Base-by-base conservation (phyloP, 2,888 invertebrate genomes). In the Sphaerophoria taeniata region DNA sequence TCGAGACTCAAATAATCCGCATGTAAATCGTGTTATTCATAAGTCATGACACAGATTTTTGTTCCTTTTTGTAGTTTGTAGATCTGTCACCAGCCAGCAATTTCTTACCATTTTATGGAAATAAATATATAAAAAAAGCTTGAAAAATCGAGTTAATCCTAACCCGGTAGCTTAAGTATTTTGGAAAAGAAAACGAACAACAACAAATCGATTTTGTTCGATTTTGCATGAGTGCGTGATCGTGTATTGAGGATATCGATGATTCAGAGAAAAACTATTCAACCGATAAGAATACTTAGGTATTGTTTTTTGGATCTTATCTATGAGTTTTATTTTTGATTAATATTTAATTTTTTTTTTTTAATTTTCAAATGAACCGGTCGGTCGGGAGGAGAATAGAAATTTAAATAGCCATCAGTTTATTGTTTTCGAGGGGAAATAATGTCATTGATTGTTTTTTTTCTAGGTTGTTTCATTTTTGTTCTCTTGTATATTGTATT, bases 261-360 rank as follows among this genome's bases (percentile, higher is more conserved):
- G 65, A 63, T 45, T 75, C 34, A 70, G 61, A 36, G 6, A 36
- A 43, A 55, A 72, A n/a, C 12, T 60, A 76, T 65, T 70, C 58
- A 33, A 39, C 47, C 71, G 75, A 76, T 81, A 76, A 76, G 81
- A 67, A 39, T 39, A 16, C 14, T 33, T 61, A n/a, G n/a, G n/a
- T n/a, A 39, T 56, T 53, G 31, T n/a, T 33, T 61, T 45, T 61
- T 69, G 36, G 70, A 71, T 75, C 65, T 81, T 81, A 81, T 81
- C 81, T 76, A 47, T 75, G 51, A 67, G n/a, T 51, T 76, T 47
- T 67, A 56, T 69, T 31, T 16, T 33, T 49, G 11, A 14, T 34
- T 39, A 34, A 39, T 39, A 39, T 39, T 63, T n/a, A n/a, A n/a
- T n/a, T n/a, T n/a, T n/a, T n/a, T n/a, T n/a, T n/a, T 39, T 63